A percentile compares a stretch with the other conserved stretches of the same genome.
These are phyloP conservation scores for Trissolcus brochymenae DNA, from an alignment of 2,888 invertebrate genomes.

Conservation along the genomic window DNA sequence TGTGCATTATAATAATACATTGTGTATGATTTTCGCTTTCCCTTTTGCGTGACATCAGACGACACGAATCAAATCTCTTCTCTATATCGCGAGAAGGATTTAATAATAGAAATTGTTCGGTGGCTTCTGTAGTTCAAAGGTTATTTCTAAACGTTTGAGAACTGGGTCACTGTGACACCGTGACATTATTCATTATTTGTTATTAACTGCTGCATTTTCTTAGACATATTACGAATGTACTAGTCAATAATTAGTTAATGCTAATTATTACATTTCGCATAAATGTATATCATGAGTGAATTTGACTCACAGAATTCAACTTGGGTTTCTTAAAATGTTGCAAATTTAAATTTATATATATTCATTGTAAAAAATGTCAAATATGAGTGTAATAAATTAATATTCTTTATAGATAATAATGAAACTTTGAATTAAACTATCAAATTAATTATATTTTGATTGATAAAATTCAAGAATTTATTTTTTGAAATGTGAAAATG, in stretches of 20 bases:
- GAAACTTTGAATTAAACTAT: not conserved
- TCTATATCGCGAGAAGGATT: slow-evolving; percentile 22
- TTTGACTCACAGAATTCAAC: too few species aligned
- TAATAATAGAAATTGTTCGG: slow-evolving; percentile 28
- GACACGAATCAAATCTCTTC: slow-evolving; percentile 40
- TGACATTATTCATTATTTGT: slow-evolving; percentile 70
- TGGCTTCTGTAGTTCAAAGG: slow-evolving; percentile 48
- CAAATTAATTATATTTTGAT: not conserved
- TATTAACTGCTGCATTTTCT: slow-evolving; percentile 64
- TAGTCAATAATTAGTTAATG: slow-evolving; percentile 72
- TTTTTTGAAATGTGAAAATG: not conserved
- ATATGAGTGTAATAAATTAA: too few species aligned
- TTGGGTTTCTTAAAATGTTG: too few species aligned
- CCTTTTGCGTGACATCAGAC: slow-evolving; percentile 47
- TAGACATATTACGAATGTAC: slow-evolving; percentile 66
- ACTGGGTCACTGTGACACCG: slow-evolving; percentile 70
- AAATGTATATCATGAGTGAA: too few species aligned
- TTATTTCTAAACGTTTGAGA: slow-evolving; percentile 67
- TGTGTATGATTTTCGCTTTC: not conserved
- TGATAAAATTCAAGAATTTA: not conserved
- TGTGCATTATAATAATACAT: too few species aligned
- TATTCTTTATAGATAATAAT: too few species aligned
- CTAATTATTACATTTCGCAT: slow-evolving; percentile 62
- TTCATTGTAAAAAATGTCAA: too few species aligned
- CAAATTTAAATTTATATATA: too few species aligned